Evolutionary conservation across 1,140 invertebrate genomes (phyloP).

Genomic region (Calliopsis andreniformis): DNA sequence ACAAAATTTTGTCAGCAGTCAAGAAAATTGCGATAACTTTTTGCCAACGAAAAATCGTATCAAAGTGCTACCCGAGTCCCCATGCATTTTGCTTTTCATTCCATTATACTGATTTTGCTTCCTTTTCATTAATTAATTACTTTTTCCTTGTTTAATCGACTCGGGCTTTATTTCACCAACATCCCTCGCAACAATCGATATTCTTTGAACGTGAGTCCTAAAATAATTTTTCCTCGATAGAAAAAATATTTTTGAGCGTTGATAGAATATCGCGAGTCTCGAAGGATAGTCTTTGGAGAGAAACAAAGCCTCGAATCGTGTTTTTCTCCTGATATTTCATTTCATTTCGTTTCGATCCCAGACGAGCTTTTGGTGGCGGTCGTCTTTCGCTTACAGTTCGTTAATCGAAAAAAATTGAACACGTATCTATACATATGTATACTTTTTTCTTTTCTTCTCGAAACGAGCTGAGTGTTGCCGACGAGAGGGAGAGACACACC

Average conservation of each 20-base stretch:
- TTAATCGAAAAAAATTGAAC: conserved; percentile 23
- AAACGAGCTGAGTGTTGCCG: conserved; percentile 43
- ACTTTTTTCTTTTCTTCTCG: conserved; percentile 50
- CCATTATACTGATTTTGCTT: neutral
- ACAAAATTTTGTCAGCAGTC: too few species aligned
- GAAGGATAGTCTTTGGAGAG: too few species aligned
- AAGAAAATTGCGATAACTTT: neutral
- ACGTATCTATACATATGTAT: conserved; percentile 42
- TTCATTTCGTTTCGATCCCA: conserved; percentile 37
- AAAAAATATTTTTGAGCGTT: neutral
- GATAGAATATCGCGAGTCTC: neutral
- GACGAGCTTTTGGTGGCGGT: conserved; percentile 78
- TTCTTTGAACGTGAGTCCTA: neutral
- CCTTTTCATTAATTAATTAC: neutral
- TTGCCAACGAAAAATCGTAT: conserved; percentile 1
- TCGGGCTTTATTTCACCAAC: neutral
- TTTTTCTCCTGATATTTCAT: neutral
- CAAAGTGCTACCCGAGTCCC: neutral
- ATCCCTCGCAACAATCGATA: conserved; percentile 12
- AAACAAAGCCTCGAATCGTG: neutral
- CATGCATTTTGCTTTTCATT: neutral
- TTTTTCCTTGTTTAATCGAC: neutral
- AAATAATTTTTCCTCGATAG: neutral
- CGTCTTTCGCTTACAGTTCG: conserved; percentile 73
- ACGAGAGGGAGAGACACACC: conserved; percentile 64